These are phyloP conservation scores for Schlechtendalia chinensis DNA, from an alignment of 1,140 invertebrate species.

Conservation along the genomic window DNA sequence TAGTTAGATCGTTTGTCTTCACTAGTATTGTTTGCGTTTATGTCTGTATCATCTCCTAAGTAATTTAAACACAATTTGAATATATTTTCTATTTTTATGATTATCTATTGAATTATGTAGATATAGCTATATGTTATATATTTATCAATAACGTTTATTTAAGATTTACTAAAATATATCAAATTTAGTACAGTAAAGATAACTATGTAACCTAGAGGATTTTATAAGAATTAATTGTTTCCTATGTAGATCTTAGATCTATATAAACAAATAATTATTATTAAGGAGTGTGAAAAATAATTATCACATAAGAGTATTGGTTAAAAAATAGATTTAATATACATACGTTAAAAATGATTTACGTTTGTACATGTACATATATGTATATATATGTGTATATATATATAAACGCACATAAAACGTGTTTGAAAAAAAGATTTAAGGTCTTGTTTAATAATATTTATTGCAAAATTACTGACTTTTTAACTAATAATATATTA, in stretches of 20 bases:
- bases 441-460: slow-evolving; percentile 28
- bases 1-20: slow-evolving; percentile 35
- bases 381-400: neutral
- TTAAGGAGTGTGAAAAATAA: too few relatives aligned
- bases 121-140: neutral
- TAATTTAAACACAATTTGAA: slow-evolving; percentile 13
- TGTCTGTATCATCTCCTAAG: slow-evolving; percentile 39
- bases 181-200: neutral
- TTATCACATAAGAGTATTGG: too few relatives aligned
- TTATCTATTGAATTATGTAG: neutral
- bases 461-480: slow-evolving; percentile 17
- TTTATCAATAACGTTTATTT: neutral
- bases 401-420: neutral
- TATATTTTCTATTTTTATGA: neutral
- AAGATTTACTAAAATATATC: neutral
- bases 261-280: too few relatives aligned
- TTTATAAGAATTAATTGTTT: too few relatives aligned
- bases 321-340: too few relatives aligned
- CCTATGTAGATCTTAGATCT: too few relatives aligned
- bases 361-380: too few relatives aligned
- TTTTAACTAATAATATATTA: slow-evolving; percentile 15
- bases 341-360: too few relatives aligned
- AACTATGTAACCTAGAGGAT: too few relatives aligned
- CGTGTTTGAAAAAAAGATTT: slow-evolving; percentile 29
- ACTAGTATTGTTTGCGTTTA: slow-evolving; percentile 37